Conservation (phyloP, 2,113 vertebrate genomes). For the Gobio gobio region DNA sequence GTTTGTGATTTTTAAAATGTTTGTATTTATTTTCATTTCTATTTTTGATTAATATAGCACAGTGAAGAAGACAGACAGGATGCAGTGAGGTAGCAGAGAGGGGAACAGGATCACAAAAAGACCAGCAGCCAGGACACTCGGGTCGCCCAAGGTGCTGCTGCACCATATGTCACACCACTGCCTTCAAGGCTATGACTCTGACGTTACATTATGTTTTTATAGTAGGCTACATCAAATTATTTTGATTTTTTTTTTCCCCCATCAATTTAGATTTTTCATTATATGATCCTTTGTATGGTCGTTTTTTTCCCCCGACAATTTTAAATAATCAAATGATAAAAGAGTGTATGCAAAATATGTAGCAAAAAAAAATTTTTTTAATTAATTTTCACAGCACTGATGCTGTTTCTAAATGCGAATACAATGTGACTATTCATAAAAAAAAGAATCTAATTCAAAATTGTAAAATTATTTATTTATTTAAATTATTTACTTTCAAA, state of each 20-base stretch:
- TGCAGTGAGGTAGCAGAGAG: background rate
- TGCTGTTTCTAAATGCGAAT: background rate
- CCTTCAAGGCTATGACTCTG: background rate
- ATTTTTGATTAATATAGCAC: background rate
- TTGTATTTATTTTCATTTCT: background rate
- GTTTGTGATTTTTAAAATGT: background rate
- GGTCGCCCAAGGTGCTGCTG: background rate
- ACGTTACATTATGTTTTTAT: background rate
- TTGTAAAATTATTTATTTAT: too few species aligned
- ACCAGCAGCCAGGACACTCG: background rate
- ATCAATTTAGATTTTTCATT: background rate
- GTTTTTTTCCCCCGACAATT: background rate
- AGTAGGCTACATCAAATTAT: background rate
- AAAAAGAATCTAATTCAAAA: too few species aligned
- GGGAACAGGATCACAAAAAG: background rate
- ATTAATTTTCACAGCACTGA: background rate
- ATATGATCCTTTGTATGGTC: background rate
- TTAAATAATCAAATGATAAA: background rate
- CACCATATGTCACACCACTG: background rate
- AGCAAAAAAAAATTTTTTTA: too few species aligned
- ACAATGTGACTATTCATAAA: background rate
- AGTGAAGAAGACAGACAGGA: background rate
- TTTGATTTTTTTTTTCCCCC: too few species aligned
- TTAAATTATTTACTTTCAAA: too few species aligned
- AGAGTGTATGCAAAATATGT: background rate